Percentiles rank a stretch among this genome's conserved stretches.
phyloP scores from a whole-genome alignment of 2,113 vertebrate species.

The Anolis carolinensis region DNA sequence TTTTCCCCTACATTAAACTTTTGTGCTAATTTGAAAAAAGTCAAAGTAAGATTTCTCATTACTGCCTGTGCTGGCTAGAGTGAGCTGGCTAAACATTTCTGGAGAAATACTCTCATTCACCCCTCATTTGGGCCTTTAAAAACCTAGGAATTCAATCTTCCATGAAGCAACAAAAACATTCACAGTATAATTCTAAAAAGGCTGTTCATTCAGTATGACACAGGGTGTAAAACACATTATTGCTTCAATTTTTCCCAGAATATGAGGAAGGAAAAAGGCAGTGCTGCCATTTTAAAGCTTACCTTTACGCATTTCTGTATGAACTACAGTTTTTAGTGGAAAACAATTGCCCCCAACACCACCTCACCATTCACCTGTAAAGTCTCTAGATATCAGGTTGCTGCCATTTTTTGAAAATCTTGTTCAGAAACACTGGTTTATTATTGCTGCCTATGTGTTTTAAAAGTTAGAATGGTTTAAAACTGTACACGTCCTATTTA shows the following conservation, averaged over 20 bases:
- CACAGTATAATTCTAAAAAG: conserved; percentile 12
- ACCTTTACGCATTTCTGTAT: not conserved
- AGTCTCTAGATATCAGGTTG: not conserved
- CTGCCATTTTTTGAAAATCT: not conserved
- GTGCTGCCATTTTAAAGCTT: conserved; percentile 19
- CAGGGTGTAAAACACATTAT: conserved; percentile 3
- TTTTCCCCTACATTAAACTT: too few relatives aligned
- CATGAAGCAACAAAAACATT: not conserved
- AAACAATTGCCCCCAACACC: not conserved
- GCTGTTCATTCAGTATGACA: conserved; percentile 9
- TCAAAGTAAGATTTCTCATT: too few relatives aligned
- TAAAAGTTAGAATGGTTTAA: not conserved
- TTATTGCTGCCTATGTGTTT: not conserved
- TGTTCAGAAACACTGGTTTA: not conserved
- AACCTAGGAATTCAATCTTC: not conserved
- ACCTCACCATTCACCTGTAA: not conserved
- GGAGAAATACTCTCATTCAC: too few relatives aligned
- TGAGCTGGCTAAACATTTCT: too few relatives aligned
- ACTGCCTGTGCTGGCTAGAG: too few relatives aligned
- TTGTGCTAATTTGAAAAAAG: too few relatives aligned
- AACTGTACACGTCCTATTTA: too few relatives aligned
- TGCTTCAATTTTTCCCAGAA: conserved; percentile 35
- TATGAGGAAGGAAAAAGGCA: conserved; percentile 27
- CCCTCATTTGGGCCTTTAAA: too few relatives aligned
- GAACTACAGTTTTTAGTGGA: not conserved